Conservation (phyloP, 2,113 vertebrate genomes). For the Pelmatolapia mariae region DNA sequence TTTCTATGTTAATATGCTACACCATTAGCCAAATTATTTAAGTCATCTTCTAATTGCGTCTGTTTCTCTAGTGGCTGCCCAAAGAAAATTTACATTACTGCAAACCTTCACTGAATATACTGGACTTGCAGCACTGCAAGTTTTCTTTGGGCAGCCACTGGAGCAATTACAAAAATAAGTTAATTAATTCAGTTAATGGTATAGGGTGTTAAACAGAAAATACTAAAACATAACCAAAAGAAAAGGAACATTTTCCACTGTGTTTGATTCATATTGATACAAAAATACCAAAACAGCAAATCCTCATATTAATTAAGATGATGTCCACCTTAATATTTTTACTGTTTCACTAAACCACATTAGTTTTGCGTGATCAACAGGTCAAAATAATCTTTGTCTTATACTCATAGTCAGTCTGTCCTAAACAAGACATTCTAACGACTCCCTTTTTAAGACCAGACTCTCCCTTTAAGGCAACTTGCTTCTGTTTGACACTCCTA, state of each 20-base stretch:
- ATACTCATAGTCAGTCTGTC: neutral
- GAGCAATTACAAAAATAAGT: neutral
- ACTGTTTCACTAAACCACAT: neutral
- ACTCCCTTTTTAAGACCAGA: neutral
- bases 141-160: neutral
- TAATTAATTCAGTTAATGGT: neutral
- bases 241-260: neutral
- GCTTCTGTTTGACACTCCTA: neutral
- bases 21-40: neutral
- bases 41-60: neutral
- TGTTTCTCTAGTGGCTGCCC: neutral
- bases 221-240: neutral
- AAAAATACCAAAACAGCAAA: neutral
- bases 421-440: neutral
- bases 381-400: neutral
- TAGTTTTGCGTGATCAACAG: neutral
- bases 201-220: neutral
- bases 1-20: neutral
- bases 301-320: neutral
- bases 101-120: neutral
- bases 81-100: neutral
- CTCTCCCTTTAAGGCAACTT: neutral
- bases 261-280: neutral
- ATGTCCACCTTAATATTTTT: neutral
- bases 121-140: neutral